Evolutionary conservation across 1,140 invertebrate genomes (phyloP).

Genomic region (Papilio aristodemus): DNA sequence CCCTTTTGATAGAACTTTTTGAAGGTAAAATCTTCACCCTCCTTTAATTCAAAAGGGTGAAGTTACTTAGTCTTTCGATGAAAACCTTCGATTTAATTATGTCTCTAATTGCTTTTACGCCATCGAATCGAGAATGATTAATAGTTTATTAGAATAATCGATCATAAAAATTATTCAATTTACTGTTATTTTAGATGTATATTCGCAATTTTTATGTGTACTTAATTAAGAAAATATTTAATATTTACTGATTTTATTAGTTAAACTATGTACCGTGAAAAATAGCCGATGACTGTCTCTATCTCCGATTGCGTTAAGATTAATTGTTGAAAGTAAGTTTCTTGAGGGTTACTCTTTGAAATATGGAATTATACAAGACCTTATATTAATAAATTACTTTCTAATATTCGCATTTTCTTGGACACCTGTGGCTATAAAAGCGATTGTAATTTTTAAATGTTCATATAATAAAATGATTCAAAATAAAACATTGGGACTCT

Average conservation of each 20-base stretch:
- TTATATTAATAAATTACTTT: slow-evolving; percentile 3
- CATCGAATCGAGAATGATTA: slow-evolving; percentile 10
- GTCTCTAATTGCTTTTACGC: slow-evolving; percentile 34
- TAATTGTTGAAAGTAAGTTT: too few relatives aligned
- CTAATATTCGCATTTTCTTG: slow-evolving; percentile 3
- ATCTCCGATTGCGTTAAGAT: too few relatives aligned
- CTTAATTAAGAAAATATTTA: too few relatives aligned
- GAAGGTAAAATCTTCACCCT: slow-evolving; percentile 41
- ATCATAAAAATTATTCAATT: not conserved
- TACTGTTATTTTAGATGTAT: too few relatives aligned
- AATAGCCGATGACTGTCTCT: too few relatives aligned
- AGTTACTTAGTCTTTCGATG: slow-evolving; percentile 46
- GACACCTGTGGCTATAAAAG: slow-evolving; percentile 5
- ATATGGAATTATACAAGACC: too few relatives aligned
- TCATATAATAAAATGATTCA: slow-evolving; percentile 5
- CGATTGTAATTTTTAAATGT: slow-evolving; percentile 15
- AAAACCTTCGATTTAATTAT: slow-evolving; percentile 40
- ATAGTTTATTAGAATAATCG: not conserved
- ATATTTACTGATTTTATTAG: too few relatives aligned
- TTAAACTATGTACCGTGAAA: too few relatives aligned
- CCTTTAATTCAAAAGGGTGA: slow-evolving; percentile 47
- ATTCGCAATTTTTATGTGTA: too few relatives aligned
- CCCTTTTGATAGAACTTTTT: slow-evolving; percentile 54
- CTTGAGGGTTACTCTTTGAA: too few relatives aligned
- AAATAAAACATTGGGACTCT: slow-evolving; percentile 14